Conservation (phyloP, 2,113 vertebrate species). For the Marmota monax region DNA sequence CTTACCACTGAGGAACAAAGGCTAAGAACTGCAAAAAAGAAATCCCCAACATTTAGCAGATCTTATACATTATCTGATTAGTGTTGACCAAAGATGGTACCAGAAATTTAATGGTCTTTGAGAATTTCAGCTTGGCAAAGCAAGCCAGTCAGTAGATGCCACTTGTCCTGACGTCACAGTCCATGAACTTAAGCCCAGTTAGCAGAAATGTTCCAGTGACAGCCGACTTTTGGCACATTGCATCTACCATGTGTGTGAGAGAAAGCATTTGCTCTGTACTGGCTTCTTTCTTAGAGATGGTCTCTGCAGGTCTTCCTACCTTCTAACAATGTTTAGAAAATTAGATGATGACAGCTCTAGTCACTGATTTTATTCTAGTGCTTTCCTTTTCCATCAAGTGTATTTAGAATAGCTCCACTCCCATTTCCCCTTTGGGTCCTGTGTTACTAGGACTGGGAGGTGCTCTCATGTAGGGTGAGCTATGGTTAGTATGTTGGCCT, state of each 20-base stretch:
- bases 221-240: background rate
- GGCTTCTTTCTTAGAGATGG: background rate
- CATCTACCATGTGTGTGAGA: background rate
- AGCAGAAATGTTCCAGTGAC: background rate
- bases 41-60: background rate
- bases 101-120: constrained; percentile 15
- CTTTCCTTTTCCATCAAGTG: background rate
- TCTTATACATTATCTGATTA: background rate
- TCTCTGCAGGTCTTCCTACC: background rate
- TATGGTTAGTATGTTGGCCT: background rate
- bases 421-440: background rate
- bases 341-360: background rate
- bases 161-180: background rate
- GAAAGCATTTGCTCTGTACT: background rate
- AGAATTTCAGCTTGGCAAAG: background rate
- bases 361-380: background rate
- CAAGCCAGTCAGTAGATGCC: background rate
- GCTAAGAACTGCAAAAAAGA: background rate
- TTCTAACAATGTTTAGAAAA: constrained; percentile 3
- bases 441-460: background rate
- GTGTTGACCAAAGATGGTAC: background rate
- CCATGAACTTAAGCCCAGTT: background rate
- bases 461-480: background rate
- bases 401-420: background rate
- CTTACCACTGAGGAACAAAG: background rate